These are phyloP conservation scores for Papilio dardanus DNA, from an alignment of 1,140 invertebrate species.

Conservation along the genomic window DNA sequence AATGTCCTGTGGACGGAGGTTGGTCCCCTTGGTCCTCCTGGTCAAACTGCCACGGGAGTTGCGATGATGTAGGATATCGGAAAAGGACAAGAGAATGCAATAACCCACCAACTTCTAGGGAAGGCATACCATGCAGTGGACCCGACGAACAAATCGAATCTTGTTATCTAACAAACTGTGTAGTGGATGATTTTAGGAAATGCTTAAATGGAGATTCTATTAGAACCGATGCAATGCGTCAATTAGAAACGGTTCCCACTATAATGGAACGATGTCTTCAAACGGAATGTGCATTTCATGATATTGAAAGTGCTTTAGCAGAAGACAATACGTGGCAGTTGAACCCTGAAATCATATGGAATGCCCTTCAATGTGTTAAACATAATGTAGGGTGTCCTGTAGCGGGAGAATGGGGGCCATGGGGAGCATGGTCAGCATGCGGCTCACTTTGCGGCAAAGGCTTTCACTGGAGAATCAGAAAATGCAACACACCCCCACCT, in stretches of 20 bases:
- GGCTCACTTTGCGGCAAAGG: constrained; percentile 70
- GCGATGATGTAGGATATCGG: constrained; percentile 64
- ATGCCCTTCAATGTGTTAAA: constrained; percentile 70
- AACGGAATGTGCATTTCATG: constrained; percentile 68
- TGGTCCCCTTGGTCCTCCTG: constrained; percentile 70
- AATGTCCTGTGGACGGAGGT: constrained; percentile 71
- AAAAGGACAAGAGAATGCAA: constrained; percentile 59
- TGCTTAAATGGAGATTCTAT: constrained; percentile 55
- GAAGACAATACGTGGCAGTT: constrained; percentile 72
- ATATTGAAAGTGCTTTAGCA: constrained; percentile 58
- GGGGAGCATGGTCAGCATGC: constrained; percentile 69
- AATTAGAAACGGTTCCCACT: constrained; percentile 64
- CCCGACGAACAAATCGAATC: constrained; percentile 61
- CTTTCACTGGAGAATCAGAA: constrained; percentile 60
- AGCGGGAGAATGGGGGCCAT: constrained; percentile 66
- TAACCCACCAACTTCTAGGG: constrained; percentile 64
- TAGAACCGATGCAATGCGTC: constrained; percentile 57
- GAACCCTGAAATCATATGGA: constrained; percentile 68
- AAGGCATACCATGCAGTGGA: constrained; percentile 64
- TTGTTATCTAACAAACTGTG: constrained; percentile 67
- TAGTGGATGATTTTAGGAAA: constrained; percentile 59
- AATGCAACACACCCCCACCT: constrained; percentile 68
- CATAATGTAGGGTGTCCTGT: constrained; percentile 69
- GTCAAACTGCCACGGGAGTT: constrained; percentile 63
- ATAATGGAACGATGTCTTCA: constrained; percentile 67